phyloP scores from a whole-genome alignment of 2,797 vertebrate species.

The Sebastolobus altivelis region DNA sequence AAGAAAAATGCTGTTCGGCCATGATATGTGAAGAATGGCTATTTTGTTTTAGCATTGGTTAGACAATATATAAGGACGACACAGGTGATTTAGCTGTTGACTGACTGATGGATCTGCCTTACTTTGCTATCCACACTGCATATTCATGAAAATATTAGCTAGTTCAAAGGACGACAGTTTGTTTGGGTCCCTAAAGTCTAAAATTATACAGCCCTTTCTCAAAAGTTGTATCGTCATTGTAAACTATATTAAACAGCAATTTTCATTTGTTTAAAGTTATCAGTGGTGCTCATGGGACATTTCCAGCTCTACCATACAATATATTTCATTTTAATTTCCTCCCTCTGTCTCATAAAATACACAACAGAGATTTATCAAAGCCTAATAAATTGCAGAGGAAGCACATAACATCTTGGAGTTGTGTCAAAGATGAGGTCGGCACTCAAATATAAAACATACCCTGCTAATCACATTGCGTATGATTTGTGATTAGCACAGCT shows the following conservation, averaged over 20 bases:
- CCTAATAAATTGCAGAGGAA: conserved; percentile 15
- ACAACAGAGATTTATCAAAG: conserved; percentile 31
- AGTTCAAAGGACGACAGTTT: neutral
- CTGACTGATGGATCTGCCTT: neutral
- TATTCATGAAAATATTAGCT: neutral
- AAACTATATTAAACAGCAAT: neutral
- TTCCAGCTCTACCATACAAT: conserved; percentile 13
- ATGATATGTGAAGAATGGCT: neutral
- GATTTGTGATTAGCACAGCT: conserved; percentile 38
- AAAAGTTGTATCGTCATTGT: neutral
- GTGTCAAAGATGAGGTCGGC: conserved; percentile 19
- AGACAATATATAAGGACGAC: neutral
- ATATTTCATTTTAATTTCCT: neutral
- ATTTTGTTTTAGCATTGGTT: neutral
- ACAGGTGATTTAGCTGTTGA: neutral
- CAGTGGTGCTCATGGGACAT: neutral
- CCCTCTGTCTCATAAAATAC: neutral
- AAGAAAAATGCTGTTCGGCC: neutral
- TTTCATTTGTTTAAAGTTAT: neutral
- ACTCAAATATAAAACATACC: conserved; percentile 35
- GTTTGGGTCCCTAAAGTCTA: neutral
- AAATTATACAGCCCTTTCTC: neutral
- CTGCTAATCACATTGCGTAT: conserved; percentile 38
- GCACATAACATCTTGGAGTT: conserved; percentile 16
- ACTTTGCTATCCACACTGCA: neutral